Percentiles rank a stretch among this genome's conserved stretches.
Evolutionary conservation across 1,140 invertebrate genomes (phyloP).

Genomic region (Steinernema khuongi): DNA sequence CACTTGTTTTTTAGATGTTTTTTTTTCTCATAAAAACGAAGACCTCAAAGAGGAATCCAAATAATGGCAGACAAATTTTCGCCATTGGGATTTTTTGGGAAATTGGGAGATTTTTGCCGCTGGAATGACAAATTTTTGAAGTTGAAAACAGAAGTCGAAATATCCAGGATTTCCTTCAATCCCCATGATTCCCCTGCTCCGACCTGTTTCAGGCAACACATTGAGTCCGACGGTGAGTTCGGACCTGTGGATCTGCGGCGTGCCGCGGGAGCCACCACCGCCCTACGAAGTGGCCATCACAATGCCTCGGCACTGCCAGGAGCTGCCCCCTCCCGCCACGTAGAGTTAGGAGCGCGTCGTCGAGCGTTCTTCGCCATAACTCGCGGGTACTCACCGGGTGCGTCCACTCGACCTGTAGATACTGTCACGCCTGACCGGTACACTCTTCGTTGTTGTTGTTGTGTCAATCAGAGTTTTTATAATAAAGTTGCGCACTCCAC

Average conservation of each 20-base stretch:
- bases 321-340: background rate
- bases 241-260: conserved; percentile 30
- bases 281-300: conserved; percentile 36
- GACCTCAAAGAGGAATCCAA: too few species aligned
- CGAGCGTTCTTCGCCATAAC: background rate
- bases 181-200: background rate
- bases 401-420: background rate
- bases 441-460: conserved; percentile 2
- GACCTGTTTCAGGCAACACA: conserved; percentile 22
- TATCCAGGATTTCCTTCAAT: too few species aligned
- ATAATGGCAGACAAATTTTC: too few species aligned
- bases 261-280: conserved; percentile 31
- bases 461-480: background rate
- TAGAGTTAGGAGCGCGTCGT: background rate
- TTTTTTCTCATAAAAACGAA: too few species aligned
- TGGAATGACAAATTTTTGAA: too few species aligned
- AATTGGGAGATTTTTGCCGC: too few species aligned
- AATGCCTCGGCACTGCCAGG: conserved; percentile 25
- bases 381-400: conserved; percentile 14
- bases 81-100: too few species aligned
- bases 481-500: too few species aligned
- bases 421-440: background rate
- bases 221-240: conserved; percentile 27
- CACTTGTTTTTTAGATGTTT: conserved; percentile 12
- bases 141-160: too few species aligned